Conservation (phyloP, 2,888 invertebrate genomes). For the Orthonychiurus folsomi region DNA sequence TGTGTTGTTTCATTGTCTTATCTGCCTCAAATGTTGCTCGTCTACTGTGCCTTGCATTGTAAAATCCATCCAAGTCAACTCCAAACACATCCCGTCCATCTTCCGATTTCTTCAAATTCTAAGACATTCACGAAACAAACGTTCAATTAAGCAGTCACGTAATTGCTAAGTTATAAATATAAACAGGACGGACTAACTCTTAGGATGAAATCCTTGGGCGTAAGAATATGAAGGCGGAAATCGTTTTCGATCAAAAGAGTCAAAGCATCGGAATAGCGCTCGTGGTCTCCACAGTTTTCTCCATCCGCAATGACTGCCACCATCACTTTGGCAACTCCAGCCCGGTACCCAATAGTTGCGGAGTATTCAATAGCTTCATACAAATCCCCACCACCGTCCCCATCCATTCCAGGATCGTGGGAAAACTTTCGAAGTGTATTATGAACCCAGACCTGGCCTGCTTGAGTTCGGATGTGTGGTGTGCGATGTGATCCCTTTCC, state of each 20-base stretch:
- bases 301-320: conserved; percentile 45
- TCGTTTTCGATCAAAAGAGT: conserved; percentile 42
- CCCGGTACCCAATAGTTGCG: conserved; percentile 44
- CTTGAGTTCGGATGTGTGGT: conserved; percentile 45
- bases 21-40: conserved; percentile 40
- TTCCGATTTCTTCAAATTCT: conserved; percentile 20
- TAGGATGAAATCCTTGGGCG: conserved; percentile 40
- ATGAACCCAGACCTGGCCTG: conserved; percentile 42
- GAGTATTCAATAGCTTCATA: conserved; percentile 43
- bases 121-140: too few species aligned
- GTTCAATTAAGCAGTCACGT: too few species aligned
- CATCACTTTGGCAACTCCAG: conserved; percentile 47
- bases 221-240: conserved; percentile 43
- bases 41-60: conserved; percentile 42
- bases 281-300: conserved; percentile 41
- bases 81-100: conserved; percentile 40
- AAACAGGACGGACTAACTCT: too few species aligned
- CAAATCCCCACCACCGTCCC: conserved; percentile 40
- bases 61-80: conserved; percentile 43
- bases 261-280: conserved; percentile 42
- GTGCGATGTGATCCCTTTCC: conserved; percentile 42
- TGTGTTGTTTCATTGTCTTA: conserved; percentile 41
- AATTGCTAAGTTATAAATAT: too few species aligned
- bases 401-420: conserved; percentile 28
- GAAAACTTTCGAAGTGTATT: conserved; percentile 35